Base-by-base conservation (phyloP, 2,797 vertebrate genomes). In the Alfaro cultratus region DNA sequence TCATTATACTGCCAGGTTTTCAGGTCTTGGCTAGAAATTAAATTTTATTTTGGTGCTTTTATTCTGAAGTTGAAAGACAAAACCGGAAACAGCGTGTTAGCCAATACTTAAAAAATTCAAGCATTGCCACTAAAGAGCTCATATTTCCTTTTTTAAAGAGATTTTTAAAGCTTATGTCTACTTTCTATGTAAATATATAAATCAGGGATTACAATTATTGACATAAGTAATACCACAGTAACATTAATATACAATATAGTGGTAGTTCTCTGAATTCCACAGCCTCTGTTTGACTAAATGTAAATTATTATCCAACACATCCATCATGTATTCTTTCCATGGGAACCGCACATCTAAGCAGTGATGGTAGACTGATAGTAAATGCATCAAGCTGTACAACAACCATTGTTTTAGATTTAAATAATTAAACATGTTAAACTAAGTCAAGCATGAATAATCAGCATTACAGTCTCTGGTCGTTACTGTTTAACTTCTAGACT, bases 361-460 rank as follows among this genome's bases (percentile, higher is more conserved):
- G 51, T 62, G 23, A 29, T 29, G 46, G 76, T 29, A 13, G 45
- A 55, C 29, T 41, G 18, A 39, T 47, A 45, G 47, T 64, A 39
- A 15, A 45, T n/a, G 15, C 80, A 45, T 29, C 71, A 74, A 77
- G n/a, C 39, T 23, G 57, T 29, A 43, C 60, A 78, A 55, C 31
- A 74, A 1, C 76, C 83, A 86, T 82, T 91, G 89, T 91, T 93
- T 94, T 84, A 81, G 78, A 81, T 88, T 90, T 88, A 84, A 93
- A 91, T 92, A 87, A 93, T 90, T 91, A 21, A 87, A 60, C 60
- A 68, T 43, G 57, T 85, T 88, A 82, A 84, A 36, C 34, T 36
- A 21, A 64, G 31, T 62, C 60, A 67, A 77, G 80, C 64, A 49
- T 80, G 76, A 74, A 62, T 34, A 83, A 67, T 81, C 80, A 85